Percentiles rank a stretch among this genome's conserved stretches.
Evolutionary conservation across 2,888 invertebrate genomes (phyloP).

Genomic region (Eilema caniola): DNA sequence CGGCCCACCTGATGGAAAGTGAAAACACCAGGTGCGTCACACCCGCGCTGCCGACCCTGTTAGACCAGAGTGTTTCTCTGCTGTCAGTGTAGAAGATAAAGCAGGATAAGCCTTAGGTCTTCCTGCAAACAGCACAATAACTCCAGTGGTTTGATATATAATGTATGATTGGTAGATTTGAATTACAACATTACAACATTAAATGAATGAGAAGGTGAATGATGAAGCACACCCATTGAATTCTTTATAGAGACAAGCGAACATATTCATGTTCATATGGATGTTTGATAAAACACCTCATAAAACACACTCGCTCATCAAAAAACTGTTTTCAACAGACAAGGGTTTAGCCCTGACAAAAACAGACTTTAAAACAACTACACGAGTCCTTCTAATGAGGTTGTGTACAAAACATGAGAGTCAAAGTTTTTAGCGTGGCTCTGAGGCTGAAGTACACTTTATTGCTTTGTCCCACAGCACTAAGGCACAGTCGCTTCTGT

Average conservation of each 20-base stretch:
- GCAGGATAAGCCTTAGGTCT: no score
- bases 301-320: conserved; percentile 8
- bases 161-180: no score
- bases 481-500: neutral
- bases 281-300: neutral
- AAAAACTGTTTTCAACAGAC: conserved; percentile 8
- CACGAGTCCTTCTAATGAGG: conserved; percentile 19
- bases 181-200: no score
- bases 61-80: no score
- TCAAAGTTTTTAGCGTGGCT: conserved; percentile 3
- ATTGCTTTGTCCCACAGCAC: conserved; percentile 11
- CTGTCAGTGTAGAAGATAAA: no score
- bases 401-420: conserved; percentile 10
- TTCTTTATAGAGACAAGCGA: neutral
- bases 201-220: neutral
- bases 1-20: no score
- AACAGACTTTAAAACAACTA: conserved; percentile 21
- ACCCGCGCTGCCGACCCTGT: no score
- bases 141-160: no score
- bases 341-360: conserved; percentile 15
- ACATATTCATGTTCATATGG: neutral
- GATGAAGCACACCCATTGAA: neutral
- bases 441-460: neutral
- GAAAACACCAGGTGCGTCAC: no score
- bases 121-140: no score